Evolutionary conservation across 2,888 invertebrate species (phyloP), one percentile per base, ranked within the genome.

Genomic region (Tenthredo livida): DNA sequence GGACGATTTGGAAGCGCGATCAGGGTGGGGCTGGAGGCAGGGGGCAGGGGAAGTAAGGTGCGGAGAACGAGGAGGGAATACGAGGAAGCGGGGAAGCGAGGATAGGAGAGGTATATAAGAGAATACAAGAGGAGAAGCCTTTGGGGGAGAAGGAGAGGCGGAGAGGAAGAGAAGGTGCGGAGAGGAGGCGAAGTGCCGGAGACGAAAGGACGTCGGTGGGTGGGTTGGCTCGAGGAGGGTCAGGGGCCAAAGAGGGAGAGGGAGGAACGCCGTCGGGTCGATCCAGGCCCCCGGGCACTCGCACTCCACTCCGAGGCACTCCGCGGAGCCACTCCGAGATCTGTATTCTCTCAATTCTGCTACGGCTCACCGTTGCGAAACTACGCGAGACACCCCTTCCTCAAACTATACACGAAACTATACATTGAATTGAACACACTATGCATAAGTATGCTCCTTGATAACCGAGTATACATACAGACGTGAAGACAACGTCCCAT

Each of bases 281-380:
- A 92, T 92, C 91, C 92, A 92, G 92, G 70, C 83, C 92, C 92
- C 92, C 92, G 92, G 92, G 92, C 92, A 91, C 92, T 91, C 91
- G 92, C 83, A 92, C 92, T 92, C 91, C 91, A 92, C 80, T 80
- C 80, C 83, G 83, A 83, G 83, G 83, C 83, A 70, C 83, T 83
- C 80, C 83, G 80, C 61, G 58, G 83, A 83, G 83, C 67, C 83
- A 83, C 83, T 83, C 83, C 67, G 83, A 83, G 83, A 83, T 83
- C 83, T 83, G 83, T 83, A 83, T 83, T 83, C 83, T 83, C 83
- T 70, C 70, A 33, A 67, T 47, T 83, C 83, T 47, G 61, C 54
- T 67, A 58, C 54, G 43, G 47, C 67, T 67, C 67, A 87, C 87
- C 87, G 87, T 85, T 85, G 86, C 85, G 86, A 86, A 73, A 72